Evolutionary conservation across 2,797 vertebrate genomes (phyloP).

Genomic region (Muscicapa striata): DNA sequence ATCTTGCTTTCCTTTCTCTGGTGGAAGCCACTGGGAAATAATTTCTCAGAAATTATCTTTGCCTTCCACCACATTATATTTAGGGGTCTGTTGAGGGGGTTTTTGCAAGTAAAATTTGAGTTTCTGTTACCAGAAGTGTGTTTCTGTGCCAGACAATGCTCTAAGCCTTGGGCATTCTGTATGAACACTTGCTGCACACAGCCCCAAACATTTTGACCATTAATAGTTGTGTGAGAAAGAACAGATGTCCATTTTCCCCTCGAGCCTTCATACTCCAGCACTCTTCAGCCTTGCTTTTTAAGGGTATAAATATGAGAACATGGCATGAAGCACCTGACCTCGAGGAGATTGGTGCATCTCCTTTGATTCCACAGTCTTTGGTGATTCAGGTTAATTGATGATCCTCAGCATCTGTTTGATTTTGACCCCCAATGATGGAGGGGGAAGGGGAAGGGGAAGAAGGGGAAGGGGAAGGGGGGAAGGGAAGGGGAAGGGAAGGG

Average conservation of each 20-base stretch:
- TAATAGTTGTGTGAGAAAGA: neutral
- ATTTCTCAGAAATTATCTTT: neutral
- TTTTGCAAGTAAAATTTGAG: neutral
- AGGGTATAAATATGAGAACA: neutral
- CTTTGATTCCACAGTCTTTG: neutral
- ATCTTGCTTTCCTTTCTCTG: neutral
- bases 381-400: neutral
- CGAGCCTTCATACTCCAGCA: neutral
- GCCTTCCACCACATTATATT: neutral
- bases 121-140: neutral
- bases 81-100: neutral
- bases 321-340: neutral
- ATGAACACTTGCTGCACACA: neutral
- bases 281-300: neutral
- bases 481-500: no score
- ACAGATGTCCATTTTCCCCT: neutral
- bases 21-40: neutral
- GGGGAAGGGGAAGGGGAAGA: no score
- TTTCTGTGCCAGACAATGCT: neutral
- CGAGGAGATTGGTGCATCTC: neutral
- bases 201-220: neutral
- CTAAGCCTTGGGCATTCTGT: neutral
- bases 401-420: neutral
- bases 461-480: no score
- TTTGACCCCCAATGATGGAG: neutral